Evolutionary conservation across 2,113 vertebrate genomes (phyloP), one percentile per base, ranked within the genome.

Genomic region (Scomber japonicus): DNA sequence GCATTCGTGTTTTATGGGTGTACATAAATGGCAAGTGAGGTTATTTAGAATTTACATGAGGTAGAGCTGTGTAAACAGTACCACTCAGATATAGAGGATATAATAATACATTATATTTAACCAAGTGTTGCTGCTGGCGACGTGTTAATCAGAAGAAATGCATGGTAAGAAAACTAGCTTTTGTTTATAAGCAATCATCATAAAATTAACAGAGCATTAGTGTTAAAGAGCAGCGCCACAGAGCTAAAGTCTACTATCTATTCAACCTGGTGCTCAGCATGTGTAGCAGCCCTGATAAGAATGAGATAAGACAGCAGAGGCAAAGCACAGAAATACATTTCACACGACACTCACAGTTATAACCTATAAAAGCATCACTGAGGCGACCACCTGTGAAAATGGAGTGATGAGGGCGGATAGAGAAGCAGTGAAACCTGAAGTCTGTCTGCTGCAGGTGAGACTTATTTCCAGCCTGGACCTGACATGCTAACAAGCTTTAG

Each of bases 281-380:
- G 44, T 79, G 86, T 59, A 68, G 53, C 68, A 65, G 62, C 70
- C 30, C 66, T 72, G 88, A 88, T 86, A 86, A 74, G 14, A 16
- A 3, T 3, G 19, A 83, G 88, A 85, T 86, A 81, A 84, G 61
- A 9, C 30, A 8, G 16, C n/a, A 53, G 31, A 75, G 40, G n/a
- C 59, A 62, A 50, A 46, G 49, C 64, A 21, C 10, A 55, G 14
- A 45, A 57, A 61, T 1, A 63, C 44, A 61, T 19, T 27, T 55
- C 6, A 9, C 11, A 30, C 3, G 45, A 7, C 5, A 64, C 53
- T 56, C 2, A 54, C 17, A 35, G 24, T 13, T 55, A 31, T 4
- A 31, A 55, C 6, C 1, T 2, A 17, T 3, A 6, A 3, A 17
- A 65, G 8, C 45, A 59, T 2, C 24, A 3, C 1, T 0, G 15